Conservation (phyloP, 2,888 invertebrate genomes). For the Trissolcus brochymenae region DNA sequence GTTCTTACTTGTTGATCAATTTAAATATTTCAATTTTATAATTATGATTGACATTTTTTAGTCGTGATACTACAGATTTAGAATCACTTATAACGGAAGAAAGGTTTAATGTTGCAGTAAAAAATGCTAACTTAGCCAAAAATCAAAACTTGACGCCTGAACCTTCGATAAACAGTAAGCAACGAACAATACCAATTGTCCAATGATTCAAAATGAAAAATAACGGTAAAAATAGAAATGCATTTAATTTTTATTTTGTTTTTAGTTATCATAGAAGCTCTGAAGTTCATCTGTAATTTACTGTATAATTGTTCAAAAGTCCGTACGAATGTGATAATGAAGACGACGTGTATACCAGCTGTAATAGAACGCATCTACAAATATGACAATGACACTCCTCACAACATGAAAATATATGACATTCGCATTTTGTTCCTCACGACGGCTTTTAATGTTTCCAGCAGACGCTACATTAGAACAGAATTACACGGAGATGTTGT, state of each 20-base stretch:
- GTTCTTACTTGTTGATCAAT: background rate
- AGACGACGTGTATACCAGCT: constrained; percentile 74
- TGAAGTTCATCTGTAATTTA: constrained; percentile 93
- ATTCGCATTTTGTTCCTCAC: constrained; percentile 92
- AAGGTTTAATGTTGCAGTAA: constrained; percentile 83
- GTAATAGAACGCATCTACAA: constrained; percentile 84
- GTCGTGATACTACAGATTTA: constrained; percentile 87
- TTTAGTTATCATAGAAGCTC: constrained; percentile 84
- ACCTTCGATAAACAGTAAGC: constrained; percentile 71
- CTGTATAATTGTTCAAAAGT: constrained; percentile 85
- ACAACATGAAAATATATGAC: constrained; percentile 89
- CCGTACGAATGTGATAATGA: constrained; percentile 76
- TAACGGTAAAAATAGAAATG: too few species aligned
- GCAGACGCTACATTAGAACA: constrained; percentile 81
- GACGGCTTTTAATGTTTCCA: constrained; percentile 87
- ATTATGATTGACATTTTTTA: constrained; percentile 73
- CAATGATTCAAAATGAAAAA: background rate
- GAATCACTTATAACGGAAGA: constrained; percentile 83
- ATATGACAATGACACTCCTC: constrained; percentile 80
- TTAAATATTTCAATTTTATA: background rate
- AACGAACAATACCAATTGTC: background rate
- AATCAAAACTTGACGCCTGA: constrained; percentile 74
- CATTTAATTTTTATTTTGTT: constrained; percentile 7
- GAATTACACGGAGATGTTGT: constrained; percentile 84
- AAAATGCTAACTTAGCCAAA: constrained; percentile 81